Evolutionary conservation across 2,797 vertebrate genomes (phyloP).

Genomic region (Channa striata): DNA sequence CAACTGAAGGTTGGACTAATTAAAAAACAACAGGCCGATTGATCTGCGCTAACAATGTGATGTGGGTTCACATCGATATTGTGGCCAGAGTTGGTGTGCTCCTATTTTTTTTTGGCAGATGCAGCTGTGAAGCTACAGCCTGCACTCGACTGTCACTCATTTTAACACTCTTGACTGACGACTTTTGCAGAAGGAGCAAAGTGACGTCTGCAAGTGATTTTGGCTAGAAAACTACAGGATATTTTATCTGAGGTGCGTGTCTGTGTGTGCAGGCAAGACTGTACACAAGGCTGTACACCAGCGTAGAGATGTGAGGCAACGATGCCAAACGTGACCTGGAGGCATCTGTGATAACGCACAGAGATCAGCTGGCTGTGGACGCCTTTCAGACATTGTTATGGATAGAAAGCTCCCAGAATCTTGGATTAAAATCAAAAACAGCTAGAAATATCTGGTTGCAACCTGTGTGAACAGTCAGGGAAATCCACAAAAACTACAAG

Average conservation of each 20-base stretch:
- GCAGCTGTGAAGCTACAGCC: slow-evolving; percentile 7
- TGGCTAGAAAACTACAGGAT: background rate
- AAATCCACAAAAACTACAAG: too few relatives aligned
- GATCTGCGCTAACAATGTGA: slow-evolving; percentile 4
- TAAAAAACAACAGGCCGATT: slow-evolving; percentile 2
- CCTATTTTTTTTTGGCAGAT: slow-evolving; percentile 11
- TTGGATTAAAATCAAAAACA: slow-evolving; percentile 4
- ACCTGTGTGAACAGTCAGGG: too few relatives aligned
- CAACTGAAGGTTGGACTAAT: slow-evolving; percentile 17
- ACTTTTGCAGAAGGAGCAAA: slow-evolving; percentile 4
- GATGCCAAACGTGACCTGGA: slow-evolving; percentile 54
- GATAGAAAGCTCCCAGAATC: slow-evolving; percentile 29
- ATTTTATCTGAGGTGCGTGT: background rate
- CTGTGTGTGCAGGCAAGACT: background rate
- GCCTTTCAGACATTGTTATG: slow-evolving; percentile 27
- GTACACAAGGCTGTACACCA: slow-evolving; percentile 14
- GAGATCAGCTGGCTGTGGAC: slow-evolving; percentile 45
- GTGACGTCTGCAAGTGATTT: background rate
- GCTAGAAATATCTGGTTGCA: too few relatives aligned
- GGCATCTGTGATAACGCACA: slow-evolving; percentile 52
- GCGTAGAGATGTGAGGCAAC: slow-evolving; percentile 1
- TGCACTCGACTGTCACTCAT: slow-evolving; percentile 6
- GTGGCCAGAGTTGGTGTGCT: background rate
- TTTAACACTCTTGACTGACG: slow-evolving; percentile 10
- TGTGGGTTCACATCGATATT: slow-evolving; percentile 14